Evolutionary conservation across 2,113 vertebrate species (phyloP).

Genomic region (Heterocephalus glaber): DNA sequence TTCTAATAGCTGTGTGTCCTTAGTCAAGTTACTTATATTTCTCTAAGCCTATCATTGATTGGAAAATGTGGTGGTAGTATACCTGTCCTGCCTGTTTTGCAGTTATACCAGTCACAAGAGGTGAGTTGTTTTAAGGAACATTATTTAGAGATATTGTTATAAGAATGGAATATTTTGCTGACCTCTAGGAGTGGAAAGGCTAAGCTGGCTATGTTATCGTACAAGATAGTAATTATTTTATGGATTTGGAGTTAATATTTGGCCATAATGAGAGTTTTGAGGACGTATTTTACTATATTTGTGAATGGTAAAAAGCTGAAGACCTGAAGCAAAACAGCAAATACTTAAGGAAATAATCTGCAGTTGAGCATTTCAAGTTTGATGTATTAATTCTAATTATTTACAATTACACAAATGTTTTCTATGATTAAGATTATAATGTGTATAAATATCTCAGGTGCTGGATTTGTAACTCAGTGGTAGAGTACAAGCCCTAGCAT

Average conservation of each 20-base stretch:
- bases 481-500: background rate
- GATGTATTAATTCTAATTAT: background rate
- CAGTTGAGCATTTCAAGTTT: background rate
- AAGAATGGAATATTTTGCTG: background rate
- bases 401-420: background rate
- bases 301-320: background rate
- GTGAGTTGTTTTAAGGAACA: background rate
- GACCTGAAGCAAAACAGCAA: background rate
- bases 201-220: background rate
- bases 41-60: background rate
- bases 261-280: background rate
- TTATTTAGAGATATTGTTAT: background rate
- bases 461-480: background rate
- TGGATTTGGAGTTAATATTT: background rate
- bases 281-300: background rate
- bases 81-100: background rate
- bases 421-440: conserved; percentile 20
- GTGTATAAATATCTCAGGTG: background rate
- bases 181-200: background rate
- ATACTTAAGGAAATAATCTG: background rate
- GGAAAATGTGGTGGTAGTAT: background rate
- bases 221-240: background rate
- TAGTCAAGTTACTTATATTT: background rate
- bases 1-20: background rate
- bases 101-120: background rate